Percentiles rank a stretch among this genome's conserved stretches.
Evolutionary conservation across 2,888 invertebrate genomes (phyloP).

Genomic region (Dicroscelio sp.): DNA sequence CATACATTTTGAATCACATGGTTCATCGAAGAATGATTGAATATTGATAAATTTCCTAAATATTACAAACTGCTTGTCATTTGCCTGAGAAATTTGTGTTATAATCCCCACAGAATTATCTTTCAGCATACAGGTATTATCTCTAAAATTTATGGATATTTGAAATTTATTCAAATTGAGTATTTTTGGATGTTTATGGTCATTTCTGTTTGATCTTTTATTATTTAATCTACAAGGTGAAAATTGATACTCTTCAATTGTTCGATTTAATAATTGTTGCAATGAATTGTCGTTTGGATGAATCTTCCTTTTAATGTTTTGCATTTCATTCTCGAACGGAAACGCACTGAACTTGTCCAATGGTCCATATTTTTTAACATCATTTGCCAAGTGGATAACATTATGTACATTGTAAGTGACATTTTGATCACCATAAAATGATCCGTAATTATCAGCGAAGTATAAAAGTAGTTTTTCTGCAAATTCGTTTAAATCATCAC

Average conservation of each 20-base stretch:
- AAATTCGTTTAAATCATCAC: neutral
- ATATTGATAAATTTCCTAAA: neutral
- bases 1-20: neutral
- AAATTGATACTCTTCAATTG: neutral
- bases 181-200: too few relatives aligned
- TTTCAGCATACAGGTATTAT: neutral
- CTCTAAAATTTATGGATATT: neutral
- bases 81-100: neutral
- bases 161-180: neutral
- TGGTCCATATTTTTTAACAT: neutral
- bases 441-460: neutral
- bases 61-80: neutral
- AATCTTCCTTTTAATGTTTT: neutral
- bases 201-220: too few relatives aligned
- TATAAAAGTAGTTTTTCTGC: neutral
- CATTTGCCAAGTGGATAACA: neutral
- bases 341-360: constrained; percentile 11
- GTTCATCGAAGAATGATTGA: neutral
- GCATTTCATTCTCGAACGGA: too few relatives aligned
- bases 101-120: neutral
- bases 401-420: constrained; percentile 23
- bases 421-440: neutral
- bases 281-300: neutral
- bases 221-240: neutral
- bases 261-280: neutral